Evolutionary conservation across 2,113 vertebrate species (phyloP).

Genomic region (Regulus satrapa): DNA sequence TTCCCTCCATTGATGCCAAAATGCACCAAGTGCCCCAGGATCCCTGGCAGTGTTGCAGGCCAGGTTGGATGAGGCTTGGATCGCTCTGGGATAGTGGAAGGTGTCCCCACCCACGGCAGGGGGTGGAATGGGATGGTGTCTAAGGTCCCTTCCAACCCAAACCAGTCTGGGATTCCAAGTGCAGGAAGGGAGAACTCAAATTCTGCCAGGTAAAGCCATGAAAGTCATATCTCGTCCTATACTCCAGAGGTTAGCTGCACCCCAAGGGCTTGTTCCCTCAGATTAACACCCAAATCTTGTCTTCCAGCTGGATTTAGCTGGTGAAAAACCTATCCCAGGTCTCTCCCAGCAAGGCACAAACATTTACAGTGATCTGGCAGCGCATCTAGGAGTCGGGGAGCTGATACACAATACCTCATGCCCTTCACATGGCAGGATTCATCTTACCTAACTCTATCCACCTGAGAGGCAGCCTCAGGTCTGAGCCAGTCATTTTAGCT

Average conservation of each 20-base stretch:
- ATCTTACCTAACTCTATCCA: slow-evolving; percentile 53
- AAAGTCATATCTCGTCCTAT: background rate
- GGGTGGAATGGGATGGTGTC: background rate
- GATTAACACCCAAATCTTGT: background rate
- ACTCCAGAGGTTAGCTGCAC: background rate
- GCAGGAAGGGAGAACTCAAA: background rate
- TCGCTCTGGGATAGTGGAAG: background rate
- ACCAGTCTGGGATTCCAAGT: background rate
- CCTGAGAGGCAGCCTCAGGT: slow-evolving; percentile 36
- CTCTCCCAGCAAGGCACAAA: background rate
- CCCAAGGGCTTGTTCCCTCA: background rate
- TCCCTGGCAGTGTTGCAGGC: background rate
- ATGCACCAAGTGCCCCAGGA: background rate
- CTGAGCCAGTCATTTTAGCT: slow-evolving; percentile 13
- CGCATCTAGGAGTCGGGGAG: background rate
- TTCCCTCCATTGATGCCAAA: background rate
- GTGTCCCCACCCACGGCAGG: background rate
- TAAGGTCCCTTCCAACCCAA: background rate
- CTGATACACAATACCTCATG: background rate
- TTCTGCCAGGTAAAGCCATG: background rate
- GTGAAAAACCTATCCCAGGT: background rate
- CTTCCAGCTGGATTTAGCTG: background rate
- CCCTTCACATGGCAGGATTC: slow-evolving; percentile 28
- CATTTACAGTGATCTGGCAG: background rate
- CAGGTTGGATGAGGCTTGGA: background rate